Conservation (phyloP, 1,140 invertebrate species). For the Aphis gossypii region DNA sequence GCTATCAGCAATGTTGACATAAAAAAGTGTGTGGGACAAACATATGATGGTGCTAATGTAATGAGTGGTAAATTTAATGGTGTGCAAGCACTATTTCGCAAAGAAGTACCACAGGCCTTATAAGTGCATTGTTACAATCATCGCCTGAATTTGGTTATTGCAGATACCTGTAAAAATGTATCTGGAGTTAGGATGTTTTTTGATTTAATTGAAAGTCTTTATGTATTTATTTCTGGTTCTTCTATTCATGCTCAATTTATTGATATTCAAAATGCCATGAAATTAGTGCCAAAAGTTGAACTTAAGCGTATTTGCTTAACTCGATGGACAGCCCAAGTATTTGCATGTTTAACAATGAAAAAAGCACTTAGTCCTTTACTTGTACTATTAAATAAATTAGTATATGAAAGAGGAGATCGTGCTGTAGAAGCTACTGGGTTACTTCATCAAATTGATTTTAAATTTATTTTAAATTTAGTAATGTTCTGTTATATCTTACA, state of each 20-base stretch:
- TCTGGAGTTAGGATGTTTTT: background rate
- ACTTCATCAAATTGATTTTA: background rate
- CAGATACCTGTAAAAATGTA: background rate
- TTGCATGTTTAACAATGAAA: slow-evolving; percentile 10
- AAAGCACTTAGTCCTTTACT: background rate
- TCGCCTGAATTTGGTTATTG: no score
- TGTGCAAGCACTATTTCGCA: no score
- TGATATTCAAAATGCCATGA: background rate
- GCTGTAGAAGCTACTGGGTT: background rate
- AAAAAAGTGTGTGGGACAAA: background rate
- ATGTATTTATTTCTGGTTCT: slow-evolving; percentile 17
- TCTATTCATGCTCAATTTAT: background rate
- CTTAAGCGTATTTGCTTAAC: background rate
- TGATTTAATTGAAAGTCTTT: background rate
- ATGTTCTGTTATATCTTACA: background rate
- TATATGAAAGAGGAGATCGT: background rate
- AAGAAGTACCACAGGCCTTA: no score
- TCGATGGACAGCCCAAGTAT: background rate
- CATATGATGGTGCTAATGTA: background rate
- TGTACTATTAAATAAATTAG: slow-evolving; percentile 21
- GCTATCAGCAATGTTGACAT: background rate
- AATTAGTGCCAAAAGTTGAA: background rate
- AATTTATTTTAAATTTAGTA: background rate
- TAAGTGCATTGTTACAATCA: no score
- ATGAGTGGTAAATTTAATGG: background rate